Evolutionary conservation across 1,140 invertebrate genomes (phyloP).

Genomic region (Anastatus disparis): DNA sequence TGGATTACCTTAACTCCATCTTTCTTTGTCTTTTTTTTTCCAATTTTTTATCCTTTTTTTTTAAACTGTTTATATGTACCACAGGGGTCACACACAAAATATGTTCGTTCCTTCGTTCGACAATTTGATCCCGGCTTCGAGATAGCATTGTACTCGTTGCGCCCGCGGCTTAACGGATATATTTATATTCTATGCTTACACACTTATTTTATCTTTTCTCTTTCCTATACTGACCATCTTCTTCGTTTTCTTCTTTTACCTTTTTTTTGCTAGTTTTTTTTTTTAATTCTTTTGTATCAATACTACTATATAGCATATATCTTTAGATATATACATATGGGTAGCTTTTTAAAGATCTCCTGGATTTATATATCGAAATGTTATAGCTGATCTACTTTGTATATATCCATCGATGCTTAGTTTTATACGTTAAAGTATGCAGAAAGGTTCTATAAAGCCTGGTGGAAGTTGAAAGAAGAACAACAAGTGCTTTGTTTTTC

Average conservation of each 20-base stretch:
- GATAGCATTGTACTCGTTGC: constrained; percentile 62
- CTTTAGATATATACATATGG: too few species aligned
- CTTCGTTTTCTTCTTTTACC: not conserved
- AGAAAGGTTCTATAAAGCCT: too few species aligned
- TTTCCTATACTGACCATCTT: not conserved
- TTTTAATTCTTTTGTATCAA: not conserved
- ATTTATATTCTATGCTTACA: constrained; percentile 33
- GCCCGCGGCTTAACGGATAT: constrained; percentile 22
- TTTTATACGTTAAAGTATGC: too few species aligned
- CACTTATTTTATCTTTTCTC: constrained; percentile 27
- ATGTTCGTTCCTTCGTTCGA: constrained; percentile 62
- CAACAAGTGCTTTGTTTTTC: too few species aligned
- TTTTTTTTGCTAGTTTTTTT: not conserved
- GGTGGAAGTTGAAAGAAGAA: too few species aligned
- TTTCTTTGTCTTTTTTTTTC: not conserved
- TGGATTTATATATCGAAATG: too few species aligned
- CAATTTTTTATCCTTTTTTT: not conserved
- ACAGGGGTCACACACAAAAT: constrained; percentile 59
- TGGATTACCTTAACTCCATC: not conserved
- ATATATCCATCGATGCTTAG: too few species aligned
- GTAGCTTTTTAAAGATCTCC: too few species aligned
- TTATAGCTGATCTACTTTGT: too few species aligned
- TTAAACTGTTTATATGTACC: too few species aligned
- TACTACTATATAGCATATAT: too few species aligned
- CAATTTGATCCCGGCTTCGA: constrained; percentile 62